phyloP scores from a whole-genome alignment of 2,888 invertebrate genomes.

The Xanthorhoe designata region DNA sequence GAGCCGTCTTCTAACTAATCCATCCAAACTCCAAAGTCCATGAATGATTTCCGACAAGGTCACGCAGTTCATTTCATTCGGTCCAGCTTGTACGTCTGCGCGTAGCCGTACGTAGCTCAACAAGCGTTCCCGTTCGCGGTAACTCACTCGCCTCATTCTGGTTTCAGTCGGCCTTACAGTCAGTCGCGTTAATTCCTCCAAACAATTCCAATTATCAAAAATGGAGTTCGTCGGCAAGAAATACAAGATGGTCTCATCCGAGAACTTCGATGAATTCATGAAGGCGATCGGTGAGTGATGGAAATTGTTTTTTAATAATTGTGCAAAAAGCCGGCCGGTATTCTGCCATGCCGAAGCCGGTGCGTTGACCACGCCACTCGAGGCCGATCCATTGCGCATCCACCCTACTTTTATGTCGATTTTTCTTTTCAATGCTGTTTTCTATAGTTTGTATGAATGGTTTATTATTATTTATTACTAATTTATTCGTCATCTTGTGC shows the following conservation, averaged over 20 bases:
- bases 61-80: constrained; percentile 50
- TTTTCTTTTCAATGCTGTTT: constrained; percentile 17
- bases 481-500: not conserved
- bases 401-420: constrained; percentile 36
- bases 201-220: constrained; percentile 54
- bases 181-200: constrained; percentile 42
- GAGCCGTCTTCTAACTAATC: constrained; percentile 11
- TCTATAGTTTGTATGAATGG: not conserved
- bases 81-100: constrained; percentile 36
- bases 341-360: constrained; percentile 16
- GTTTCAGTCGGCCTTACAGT: constrained; percentile 61
- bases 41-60: constrained; percentile 19
- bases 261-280: constrained; percentile 96
- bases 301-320: constrained; percentile 42
- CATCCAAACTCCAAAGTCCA: constrained; percentile 31
- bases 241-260: constrained; percentile 92
- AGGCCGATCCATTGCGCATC: constrained; percentile 13
- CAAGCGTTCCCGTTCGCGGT: constrained; percentile 21
- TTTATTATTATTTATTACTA: constrained; percentile 1
- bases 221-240: constrained; percentile 88
- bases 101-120: constrained; percentile 9
- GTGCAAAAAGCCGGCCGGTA: constrained; percentile 67
- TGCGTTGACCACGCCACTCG: constrained; percentile 22
- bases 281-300: constrained; percentile 91
- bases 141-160: constrained; percentile 40